phyloP scores from a whole-genome alignment of 2,888 invertebrate genomes.

The Eucera pruinosa region DNA sequence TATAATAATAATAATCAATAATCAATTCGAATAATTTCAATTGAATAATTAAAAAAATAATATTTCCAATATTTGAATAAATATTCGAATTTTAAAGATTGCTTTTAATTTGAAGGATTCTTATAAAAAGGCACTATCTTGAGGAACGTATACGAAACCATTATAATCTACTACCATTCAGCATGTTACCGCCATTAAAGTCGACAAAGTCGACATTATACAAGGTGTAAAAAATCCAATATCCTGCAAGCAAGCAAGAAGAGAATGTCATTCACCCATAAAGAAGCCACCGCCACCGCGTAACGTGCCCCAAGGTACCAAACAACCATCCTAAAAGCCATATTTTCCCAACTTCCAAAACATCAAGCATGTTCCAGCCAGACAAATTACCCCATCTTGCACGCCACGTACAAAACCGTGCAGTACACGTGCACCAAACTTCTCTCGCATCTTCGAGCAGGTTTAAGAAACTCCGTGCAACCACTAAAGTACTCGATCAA shows the following conservation, averaged over 20 bases:
- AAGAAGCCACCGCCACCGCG: neutral
- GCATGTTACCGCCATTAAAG: neutral
- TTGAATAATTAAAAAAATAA: too few relatives aligned
- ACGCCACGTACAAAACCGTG: neutral
- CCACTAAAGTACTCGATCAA: too few relatives aligned
- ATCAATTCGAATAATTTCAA: too few relatives aligned
- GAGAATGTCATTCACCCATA: neutral
- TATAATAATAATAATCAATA: too few relatives aligned
- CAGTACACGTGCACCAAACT: constrained; percentile 9
- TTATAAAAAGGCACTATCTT: too few relatives aligned
- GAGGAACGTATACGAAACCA: neutral
- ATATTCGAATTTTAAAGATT: too few relatives aligned
- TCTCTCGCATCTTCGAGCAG: neutral
- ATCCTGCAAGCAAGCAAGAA: neutral
- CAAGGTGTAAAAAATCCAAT: neutral
- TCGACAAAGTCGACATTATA: neutral
- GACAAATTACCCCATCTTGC: constrained; percentile 15
- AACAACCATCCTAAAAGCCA: constrained; percentile 4
- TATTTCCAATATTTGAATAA: too few relatives aligned
- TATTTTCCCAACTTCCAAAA: constrained; percentile 3
- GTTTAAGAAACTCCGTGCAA: too few relatives aligned
- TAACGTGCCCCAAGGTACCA: neutral
- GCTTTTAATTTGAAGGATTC: too few relatives aligned
- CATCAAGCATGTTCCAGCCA: constrained; percentile 7
- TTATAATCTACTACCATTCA: neutral